phyloP scores from a whole-genome alignment of 2,888 invertebrate genomes.

The Rotaria magnacalcarata region DNA sequence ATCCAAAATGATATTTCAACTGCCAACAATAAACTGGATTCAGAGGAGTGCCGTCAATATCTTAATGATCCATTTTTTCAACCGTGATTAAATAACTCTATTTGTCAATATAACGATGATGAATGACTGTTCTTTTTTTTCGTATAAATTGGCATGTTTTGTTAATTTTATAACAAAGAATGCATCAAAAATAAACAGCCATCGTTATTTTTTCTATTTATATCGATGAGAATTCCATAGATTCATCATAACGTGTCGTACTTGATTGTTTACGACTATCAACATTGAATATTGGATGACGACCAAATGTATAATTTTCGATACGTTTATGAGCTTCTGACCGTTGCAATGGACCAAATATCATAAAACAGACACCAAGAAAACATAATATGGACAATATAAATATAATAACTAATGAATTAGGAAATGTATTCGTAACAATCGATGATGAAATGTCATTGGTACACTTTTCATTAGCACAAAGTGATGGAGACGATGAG shows the following conservation, averaged over 20 bases:
- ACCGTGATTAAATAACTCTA: not conserved
- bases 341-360: slow-evolving; percentile 29
- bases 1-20: not conserved
- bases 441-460: not conserved
- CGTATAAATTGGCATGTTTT: slow-evolving; percentile 17
- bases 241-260: not conserved
- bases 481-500: not conserved
- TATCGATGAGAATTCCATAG: not conserved
- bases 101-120: not conserved
- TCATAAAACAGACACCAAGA: slow-evolving; percentile 10
- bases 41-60: not conserved
- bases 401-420: slow-evolving; percentile 22
- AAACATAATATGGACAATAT: not conserved
- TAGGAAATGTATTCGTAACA: not conserved
- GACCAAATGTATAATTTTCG: slow-evolving; percentile 28
- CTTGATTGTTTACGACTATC: slow-evolving; percentile 16
- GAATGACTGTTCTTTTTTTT: not conserved
- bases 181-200: not conserved
- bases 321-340: slow-evolving; percentile 4
- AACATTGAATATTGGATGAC: slow-evolving; percentile 28
- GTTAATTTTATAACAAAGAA: not conserved
- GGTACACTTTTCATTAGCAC: not conserved
- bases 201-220: not conserved
- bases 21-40: not conserved
- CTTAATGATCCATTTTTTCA: not conserved